Evolutionary conservation across 2,113 vertebrate species (phyloP), one percentile per base, ranked within the genome.

Genomic region (Cariama cristata): DNA sequence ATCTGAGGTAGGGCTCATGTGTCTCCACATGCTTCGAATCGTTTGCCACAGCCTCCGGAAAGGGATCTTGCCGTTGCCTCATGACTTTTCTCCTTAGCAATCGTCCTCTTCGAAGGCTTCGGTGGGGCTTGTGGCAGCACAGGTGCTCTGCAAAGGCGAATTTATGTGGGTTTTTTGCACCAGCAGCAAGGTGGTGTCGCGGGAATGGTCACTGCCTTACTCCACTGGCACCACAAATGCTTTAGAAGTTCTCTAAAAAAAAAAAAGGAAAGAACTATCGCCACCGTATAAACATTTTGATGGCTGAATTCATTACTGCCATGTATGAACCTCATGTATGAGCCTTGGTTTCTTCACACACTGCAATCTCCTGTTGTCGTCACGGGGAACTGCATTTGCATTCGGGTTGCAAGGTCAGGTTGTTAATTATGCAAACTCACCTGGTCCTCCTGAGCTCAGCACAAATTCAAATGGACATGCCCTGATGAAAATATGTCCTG

Each of bases 371-470:
- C 24, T 28, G 15, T 77, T 95, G 75, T 66, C 86, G 91, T 96
- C 79, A 10, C 71, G 32, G 74, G 42, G 32, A 93, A 38, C 50
- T 73, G 47, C 20, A 35, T 90, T 93, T 96, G 67, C 75, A 71
- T 93, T 73, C 7, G 2, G 28, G 28, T 82, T 83, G 75, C 38
- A 53, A 2, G 5, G 82, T 79, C 81, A 71, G 69, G 62, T 56
- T 82, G 58, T 94, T 94, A 90, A 86, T 86, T 93, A 85, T 92
- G 92, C 90, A 90, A 93, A 86, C 79, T 90, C 79, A 88, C 85
- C 84, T 79, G 42, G 53, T 85, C 62, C 83, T 94, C 81, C 93
- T 79, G 92, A 96, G 81, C 95, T 94, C 81, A 94, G 93, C 90
- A 95, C 77, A 81, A 86, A 87, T 82, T 90, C 75, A 82, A 35